Conservation (phyloP, 1,140 invertebrate species). For the Holcopasites calliopsidis region DNA sequence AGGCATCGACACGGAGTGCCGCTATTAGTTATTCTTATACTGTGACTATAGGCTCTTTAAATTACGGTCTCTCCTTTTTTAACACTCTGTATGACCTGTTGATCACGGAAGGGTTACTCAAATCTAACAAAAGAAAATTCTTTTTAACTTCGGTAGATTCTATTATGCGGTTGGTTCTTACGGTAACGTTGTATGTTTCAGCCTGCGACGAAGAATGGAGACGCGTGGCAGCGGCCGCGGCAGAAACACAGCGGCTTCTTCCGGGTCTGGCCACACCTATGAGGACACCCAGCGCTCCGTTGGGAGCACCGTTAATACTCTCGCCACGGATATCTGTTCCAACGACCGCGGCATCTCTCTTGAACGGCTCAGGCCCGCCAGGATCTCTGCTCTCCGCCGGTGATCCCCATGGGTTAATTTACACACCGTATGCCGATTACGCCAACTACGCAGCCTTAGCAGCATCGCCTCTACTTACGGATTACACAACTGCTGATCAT, state of each 20-base stretch:
- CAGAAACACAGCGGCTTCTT: slow-evolving; percentile 88
- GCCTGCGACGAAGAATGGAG: slow-evolving; percentile 90
- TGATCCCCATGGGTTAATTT: slow-evolving; percentile 83
- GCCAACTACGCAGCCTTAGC: slow-evolving; percentile 92
- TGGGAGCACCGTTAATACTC: slow-evolving; percentile 92
- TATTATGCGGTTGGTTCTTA: too few relatives aligned
- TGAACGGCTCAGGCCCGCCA: slow-evolving; percentile 87
- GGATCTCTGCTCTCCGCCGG: slow-evolving; percentile 82
- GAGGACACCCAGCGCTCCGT: slow-evolving; percentile 84
- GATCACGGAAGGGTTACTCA: too few relatives aligned
- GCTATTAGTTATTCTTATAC: too few relatives aligned
- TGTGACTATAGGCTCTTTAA: too few relatives aligned
- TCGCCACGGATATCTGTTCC: slow-evolving; percentile 91
- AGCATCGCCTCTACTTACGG: slow-evolving; percentile 89
- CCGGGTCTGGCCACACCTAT: slow-evolving; percentile 83
- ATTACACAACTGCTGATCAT: slow-evolving; percentile 92
- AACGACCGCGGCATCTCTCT: slow-evolving; percentile 86
- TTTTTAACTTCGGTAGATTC: too few relatives aligned
- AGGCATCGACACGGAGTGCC: too few relatives aligned
- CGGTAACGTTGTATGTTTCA: slow-evolving; percentile 77
- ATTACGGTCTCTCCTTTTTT: too few relatives aligned
- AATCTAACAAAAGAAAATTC: too few relatives aligned
- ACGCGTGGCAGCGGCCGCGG: slow-evolving; percentile 86
- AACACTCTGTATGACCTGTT: too few relatives aligned
- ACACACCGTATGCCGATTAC: slow-evolving; percentile 92